Percentiles rank a stretch among this genome's conserved stretches.
These are phyloP conservation scores for Gerosis bhagava DNA, from an alignment of 2,888 invertebrate species.

Conservation along the genomic window DNA sequence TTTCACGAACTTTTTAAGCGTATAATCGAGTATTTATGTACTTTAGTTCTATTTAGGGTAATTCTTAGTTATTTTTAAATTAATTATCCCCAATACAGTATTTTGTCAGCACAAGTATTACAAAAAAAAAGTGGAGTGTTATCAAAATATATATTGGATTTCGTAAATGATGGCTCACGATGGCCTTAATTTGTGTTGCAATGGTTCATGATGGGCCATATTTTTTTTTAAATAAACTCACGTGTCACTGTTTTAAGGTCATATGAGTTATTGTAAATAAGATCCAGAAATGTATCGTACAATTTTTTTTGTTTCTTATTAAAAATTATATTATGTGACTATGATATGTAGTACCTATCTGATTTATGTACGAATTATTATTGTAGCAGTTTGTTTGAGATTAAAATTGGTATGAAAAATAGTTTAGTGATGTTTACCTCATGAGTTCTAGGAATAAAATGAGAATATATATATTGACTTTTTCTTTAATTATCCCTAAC, in stretches of 20 bases:
- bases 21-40: conserved; percentile 70
- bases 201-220: background rate
- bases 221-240: too few species aligned
- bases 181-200: background rate
- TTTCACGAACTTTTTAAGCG: conserved; percentile 51
- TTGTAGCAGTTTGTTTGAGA: conserved; percentile 50
- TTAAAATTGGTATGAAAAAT: conserved; percentile 68
- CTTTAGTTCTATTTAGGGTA: conserved; percentile 70
- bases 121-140: conserved; percentile 64
- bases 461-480: conserved; percentile 57
- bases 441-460: conserved; percentile 80
- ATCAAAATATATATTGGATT: conserved; percentile 32
- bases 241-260: too few species aligned
- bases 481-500: conserved; percentile 44
- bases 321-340: too few species aligned
- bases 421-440: conserved; percentile 80
- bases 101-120: conserved; percentile 50
- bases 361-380: conserved; percentile 46
- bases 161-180: conserved; percentile 7
- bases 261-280: too few species aligned
- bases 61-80: conserved; percentile 60
- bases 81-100: conserved; percentile 53
- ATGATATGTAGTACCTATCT: conserved; percentile 44
- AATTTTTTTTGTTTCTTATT: too few species aligned
- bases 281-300: conserved; percentile 45